phyloP scores from a whole-genome alignment of 2,888 invertebrate genomes.

The Nomada lathburiana region DNA sequence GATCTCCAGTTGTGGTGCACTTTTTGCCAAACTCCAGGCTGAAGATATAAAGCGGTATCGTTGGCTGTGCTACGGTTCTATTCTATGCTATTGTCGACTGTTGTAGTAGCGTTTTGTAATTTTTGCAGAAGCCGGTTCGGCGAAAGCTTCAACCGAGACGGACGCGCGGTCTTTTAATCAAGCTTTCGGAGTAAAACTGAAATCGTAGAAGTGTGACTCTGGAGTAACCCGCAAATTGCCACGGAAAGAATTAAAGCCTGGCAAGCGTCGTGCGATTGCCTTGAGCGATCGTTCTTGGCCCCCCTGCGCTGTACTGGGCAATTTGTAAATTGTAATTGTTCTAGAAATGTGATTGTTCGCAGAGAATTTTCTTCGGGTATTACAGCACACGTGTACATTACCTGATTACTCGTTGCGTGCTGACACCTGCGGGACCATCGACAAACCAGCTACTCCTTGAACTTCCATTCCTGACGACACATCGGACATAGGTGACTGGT shows the following conservation, averaged over 20 bases:
- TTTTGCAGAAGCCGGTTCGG: too few species aligned
- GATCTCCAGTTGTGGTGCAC: background rate
- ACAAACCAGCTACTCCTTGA: constrained; percentile 88
- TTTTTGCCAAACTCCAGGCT: background rate
- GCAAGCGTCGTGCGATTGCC: background rate
- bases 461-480: constrained; percentile 99
- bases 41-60: too few species aligned
- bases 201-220: constrained; percentile 8
- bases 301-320: too few species aligned
- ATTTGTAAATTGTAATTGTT: background rate
- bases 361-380: background rate
- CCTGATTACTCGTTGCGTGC: constrained; percentile 75
- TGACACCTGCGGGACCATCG: constrained; percentile 78
- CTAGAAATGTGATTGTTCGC: too few species aligned
- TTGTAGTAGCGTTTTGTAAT: background rate
- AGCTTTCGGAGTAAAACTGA: constrained; percentile 3
- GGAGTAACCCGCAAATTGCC: background rate
- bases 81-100: too few species aligned
- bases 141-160: background rate
- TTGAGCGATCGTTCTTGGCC: too few species aligned
- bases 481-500: constrained; percentile 96
- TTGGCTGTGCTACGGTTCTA: too few species aligned
- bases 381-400: constrained; percentile 47
- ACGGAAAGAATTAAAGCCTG: background rate
- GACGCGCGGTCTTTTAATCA: background rate